Base-by-base conservation (phyloP, 1,140 invertebrate species). In the Manduca sexta region DNA sequence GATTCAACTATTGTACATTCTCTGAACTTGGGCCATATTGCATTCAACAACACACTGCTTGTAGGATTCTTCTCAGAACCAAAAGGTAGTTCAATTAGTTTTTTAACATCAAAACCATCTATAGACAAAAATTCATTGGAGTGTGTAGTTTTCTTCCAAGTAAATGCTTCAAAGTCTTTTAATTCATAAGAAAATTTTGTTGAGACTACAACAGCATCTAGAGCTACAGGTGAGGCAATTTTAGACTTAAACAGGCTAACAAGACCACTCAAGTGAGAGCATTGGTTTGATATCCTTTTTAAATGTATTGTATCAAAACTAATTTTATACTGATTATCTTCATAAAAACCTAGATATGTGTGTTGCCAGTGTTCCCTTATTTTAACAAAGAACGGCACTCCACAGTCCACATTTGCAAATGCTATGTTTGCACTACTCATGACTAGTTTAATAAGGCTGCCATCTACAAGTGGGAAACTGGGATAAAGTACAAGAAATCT, bases 251-350 rank as follows among this genome's bases (percentile, higher is more conserved):
- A 95, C 39, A 96, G 66, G 60, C 91, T 90, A 29, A 94, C 79
- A 40, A 95, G 82, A 0, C 94, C 94, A 65, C 91, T 92, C 1
- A 98, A 86, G 86, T 97, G 93, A 52, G 91, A 91, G 66, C 92
- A 96, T 62, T 95, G 92, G 31, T 89, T 86, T n/a, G 95, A 95
- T 47, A 93, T 88, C 64, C 90, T 90, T 68, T 92, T 92, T 31
- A 98, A 87, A 73, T 97, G 94, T 49, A 97, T 92, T 89, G 97
- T 95, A 66, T 97, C 93, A 83, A 95, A 97, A 69, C 93, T 92
- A 16, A 92, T 92, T 53, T 92, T 89, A 6, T 92, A 88, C 40
- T 92, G 92, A 68, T 88, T 91, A 39, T 91, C 90, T 72, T 94
- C 90, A 65, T 91, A 93, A 7, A 93, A 89, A 16, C 96, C 96